A percentile compares a stretch with the other conserved stretches of the same genome.
Evolutionary conservation across 2,113 vertebrate species (phyloP).

Genomic region (Zosterops hypoxanthus): DNA sequence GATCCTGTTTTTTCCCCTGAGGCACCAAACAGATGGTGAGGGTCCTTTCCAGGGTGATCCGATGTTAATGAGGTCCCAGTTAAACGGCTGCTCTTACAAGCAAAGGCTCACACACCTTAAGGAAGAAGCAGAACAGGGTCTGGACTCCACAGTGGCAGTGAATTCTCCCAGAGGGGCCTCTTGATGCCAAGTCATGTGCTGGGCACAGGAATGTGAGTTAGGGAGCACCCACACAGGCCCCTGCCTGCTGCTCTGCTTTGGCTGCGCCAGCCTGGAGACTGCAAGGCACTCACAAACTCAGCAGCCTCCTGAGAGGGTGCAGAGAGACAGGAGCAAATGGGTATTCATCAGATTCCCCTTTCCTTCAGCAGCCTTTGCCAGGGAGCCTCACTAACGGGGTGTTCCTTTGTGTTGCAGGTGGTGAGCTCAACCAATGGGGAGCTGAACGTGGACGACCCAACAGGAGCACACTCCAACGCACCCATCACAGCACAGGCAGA

Average conservation of each 20-base stretch:
- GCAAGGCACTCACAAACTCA: not conserved
- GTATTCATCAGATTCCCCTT: not conserved
- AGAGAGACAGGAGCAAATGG: not conserved
- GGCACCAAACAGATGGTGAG: not conserved
- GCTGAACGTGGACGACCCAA: constrained; percentile 92
- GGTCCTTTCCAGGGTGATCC: fast-evolving
- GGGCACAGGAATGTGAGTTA: not conserved
- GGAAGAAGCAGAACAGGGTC: not conserved
- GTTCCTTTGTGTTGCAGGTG: constrained; percentile 82
- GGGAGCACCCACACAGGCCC: not conserved
- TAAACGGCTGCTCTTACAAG: fast-evolving
- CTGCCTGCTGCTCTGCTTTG: not conserved
- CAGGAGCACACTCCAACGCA: constrained; percentile 89
- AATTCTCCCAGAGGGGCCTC: not conserved
- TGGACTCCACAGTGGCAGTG: not conserved
- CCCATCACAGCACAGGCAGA: constrained; percentile 93
- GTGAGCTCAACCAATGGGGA: constrained; percentile 98
- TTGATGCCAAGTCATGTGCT: not conserved
- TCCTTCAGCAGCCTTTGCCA: not conserved
- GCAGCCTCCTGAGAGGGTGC: not conserved
- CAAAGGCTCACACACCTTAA: not conserved
- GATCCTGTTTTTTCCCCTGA: not conserved
- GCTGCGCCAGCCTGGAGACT: not conserved
- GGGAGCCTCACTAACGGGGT: fast-evolving
- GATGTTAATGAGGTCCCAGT: not conserved